Percentiles rank a stretch among this genome's conserved stretches.
phyloP scores from a whole-genome alignment of 2,888 invertebrate genomes.

The Lasioglossum morio region DNA sequence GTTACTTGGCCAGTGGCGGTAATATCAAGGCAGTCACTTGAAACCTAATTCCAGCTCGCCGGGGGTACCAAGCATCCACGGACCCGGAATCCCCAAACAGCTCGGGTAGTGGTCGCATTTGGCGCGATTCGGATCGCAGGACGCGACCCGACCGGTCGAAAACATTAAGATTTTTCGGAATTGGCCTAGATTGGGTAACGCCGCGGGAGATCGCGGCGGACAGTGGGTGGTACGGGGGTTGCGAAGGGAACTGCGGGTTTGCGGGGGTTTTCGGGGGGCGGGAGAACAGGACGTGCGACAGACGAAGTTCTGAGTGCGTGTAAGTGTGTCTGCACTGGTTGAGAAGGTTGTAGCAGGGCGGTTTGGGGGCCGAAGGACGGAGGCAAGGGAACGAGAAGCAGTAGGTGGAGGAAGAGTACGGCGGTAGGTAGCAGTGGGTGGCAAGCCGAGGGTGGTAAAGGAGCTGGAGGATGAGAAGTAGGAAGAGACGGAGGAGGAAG shows the following conservation, averaged over 20 bases:
- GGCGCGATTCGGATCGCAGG: conserved; percentile 16
- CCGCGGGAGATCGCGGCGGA: conserved; percentile 73
- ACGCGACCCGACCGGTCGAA: conserved; percentile 12
- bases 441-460: conserved; percentile 70
- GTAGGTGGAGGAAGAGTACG: conserved; percentile 68
- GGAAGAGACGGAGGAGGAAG: conserved; percentile 62
- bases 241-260: conserved; percentile 13
- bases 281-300: conserved; percentile 34
- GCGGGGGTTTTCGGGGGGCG: neutral
- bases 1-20: conserved; percentile 36
- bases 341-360: conserved; percentile 63
- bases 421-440: conserved; percentile 74
- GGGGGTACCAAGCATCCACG: neutral
- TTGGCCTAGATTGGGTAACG: conserved; percentile 77
- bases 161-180: conserved; percentile 72
- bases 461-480: conserved; percentile 61
- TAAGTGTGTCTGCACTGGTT: conserved; percentile 67
- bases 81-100: conserved; percentile 25
- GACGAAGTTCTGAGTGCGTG: conserved; percentile 62
- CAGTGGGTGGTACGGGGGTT: conserved; percentile 61
- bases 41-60: conserved; percentile 40
- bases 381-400: conserved; percentile 64
- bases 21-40: conserved; percentile 33
- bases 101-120: conserved; percentile 20
- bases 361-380: conserved; percentile 65